A percentile compares a stretch with the other conserved stretches of the same genome.
These are phyloP conservation scores for Malurus cyaneus DNA, from an alignment of 2,113 vertebrate genomes.

Conservation along the genomic window DNA sequence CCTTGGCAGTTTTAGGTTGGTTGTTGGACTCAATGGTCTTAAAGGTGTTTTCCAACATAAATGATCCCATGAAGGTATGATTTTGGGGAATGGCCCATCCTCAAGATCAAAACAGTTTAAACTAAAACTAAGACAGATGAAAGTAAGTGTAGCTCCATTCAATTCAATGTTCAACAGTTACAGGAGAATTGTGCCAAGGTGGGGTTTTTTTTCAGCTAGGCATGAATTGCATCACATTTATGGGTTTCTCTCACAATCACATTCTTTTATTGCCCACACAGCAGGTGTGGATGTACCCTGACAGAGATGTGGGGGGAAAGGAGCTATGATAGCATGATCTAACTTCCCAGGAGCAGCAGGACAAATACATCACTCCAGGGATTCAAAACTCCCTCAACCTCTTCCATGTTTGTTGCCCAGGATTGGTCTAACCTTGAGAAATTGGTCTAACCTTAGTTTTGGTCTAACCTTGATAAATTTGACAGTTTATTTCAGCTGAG, in stretches of 20 bases:
- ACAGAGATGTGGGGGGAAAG: neutral
- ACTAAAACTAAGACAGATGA: neutral
- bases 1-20: neutral
- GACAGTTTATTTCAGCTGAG: neutral
- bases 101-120: neutral
- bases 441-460: neutral
- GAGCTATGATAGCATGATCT: fast-evolving
- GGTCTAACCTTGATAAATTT: neutral
- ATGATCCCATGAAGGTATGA: neutral
- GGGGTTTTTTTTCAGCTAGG: neutral
- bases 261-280: neutral
- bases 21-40: neutral
- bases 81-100: neutral
- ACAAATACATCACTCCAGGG: neutral
- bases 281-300: neutral
- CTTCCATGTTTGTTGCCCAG: neutral
- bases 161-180: neutral
- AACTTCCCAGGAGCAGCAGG: neutral
- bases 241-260: neutral
- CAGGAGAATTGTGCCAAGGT: neutral
- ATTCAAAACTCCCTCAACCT: neutral
- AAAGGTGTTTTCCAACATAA: neutral
- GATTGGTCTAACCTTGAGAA: neutral
- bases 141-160: neutral
- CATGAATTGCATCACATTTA: neutral